A percentile compares a stretch with the other conserved stretches of the same genome.
phyloP scores from a whole-genome alignment of 2,113 vertebrate species.

The Myrmecobius fasciatus region DNA sequence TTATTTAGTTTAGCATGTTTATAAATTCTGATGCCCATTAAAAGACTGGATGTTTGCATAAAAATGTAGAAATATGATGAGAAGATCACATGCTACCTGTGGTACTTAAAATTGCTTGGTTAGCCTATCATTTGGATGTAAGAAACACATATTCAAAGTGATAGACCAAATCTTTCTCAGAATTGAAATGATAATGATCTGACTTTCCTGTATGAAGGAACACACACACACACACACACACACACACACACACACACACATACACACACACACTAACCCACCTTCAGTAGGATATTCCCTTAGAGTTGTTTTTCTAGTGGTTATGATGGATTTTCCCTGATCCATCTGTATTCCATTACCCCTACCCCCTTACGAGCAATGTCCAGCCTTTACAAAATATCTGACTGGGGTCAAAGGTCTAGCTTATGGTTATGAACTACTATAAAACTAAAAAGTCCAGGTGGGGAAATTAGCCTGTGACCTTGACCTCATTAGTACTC shows the following conservation, averaged over 20 bases:
- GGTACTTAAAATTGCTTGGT: background rate
- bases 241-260: background rate
- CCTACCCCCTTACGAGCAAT: background rate
- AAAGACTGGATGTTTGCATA: background rate
- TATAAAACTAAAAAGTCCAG: constrained; percentile 1
- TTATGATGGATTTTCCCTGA: background rate
- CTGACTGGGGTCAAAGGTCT: background rate
- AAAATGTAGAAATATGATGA: background rate
- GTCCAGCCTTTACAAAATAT: background rate
- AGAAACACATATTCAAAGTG: background rate
- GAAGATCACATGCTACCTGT: background rate
- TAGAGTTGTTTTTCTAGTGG: background rate
- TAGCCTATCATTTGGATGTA: background rate
- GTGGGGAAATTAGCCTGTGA: background rate
- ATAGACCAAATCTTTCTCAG: background rate
- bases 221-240: background rate
- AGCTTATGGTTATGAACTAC: background rate
- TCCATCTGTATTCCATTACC: background rate
- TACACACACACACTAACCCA: background rate
- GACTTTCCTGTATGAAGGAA: background rate
- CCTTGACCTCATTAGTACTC: background rate
- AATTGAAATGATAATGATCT: background rate
- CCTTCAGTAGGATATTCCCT: background rate
- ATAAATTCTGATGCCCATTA: background rate
- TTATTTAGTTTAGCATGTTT: background rate